Base-by-base conservation (phyloP, 2,888 invertebrate genomes). In the Habroteleia sp. region DNA sequence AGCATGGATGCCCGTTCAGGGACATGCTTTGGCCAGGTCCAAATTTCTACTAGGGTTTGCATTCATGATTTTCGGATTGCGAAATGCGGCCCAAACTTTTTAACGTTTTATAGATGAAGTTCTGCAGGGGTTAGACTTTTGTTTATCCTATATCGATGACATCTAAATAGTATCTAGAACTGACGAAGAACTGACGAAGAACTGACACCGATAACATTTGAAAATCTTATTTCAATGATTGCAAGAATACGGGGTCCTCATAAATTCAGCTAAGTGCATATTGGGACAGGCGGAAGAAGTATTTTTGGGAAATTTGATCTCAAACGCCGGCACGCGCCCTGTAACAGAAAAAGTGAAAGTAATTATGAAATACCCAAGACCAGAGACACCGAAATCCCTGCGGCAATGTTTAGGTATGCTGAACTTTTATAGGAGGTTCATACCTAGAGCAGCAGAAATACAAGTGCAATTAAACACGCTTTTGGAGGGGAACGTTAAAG, bases 61-160 rank as follows among this genome's bases (percentile, higher is more conserved):
- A n/a, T n/a, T n/a, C n/a, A n/a, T n/a, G n/a, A n/a, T n/a, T n/a
- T n/a, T n/a, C n/a, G 83, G 84, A 0, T 50, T 85, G 0, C 42
- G 86, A 0, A 89, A 89, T 62, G 86, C 89, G 0, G 84, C 84
- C 0, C 85, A 89, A 66, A 20, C 20, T 4, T 20, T 20, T 20
- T 4, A 20, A 4, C 20, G 20, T 3, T 20, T 20, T 4, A 20
- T 20, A 2, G 20, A 20, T 4, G 20, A 20, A 4, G 25, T 25
- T 25, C 7, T 25, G 7, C 3, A 37, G 3, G 35, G 37, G 5
- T 7, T 35, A 7, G n/a, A 35, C 14, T 35, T 35, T 14, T 3
- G 3, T 6, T 35, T 7, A 5, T 2, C 11, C 17, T 39, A 39
- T 39, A 25, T 42, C 5, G 42, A 46, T 8, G 46, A 46, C 7